These are phyloP conservation scores for Saimiri boliviensis DNA, from an alignment of 2,113 vertebrate species.

Conservation along the genomic window DNA sequence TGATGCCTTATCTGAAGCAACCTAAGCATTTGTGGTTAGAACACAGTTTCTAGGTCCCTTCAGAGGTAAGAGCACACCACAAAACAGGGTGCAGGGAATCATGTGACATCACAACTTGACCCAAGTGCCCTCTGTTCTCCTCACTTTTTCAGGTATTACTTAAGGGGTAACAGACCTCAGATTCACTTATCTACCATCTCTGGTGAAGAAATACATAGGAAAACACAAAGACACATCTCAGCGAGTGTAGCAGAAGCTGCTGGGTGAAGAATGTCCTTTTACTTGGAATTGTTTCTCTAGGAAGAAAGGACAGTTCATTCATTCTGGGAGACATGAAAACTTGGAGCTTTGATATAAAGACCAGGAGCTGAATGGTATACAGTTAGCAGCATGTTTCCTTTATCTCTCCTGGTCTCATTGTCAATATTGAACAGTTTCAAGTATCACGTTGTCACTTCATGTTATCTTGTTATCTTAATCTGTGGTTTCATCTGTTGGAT, in stretches of 20 bases:
- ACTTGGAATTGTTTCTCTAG: not conserved
- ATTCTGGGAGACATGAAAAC: not conserved
- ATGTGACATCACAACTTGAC: not conserved
- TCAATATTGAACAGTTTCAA: not conserved
- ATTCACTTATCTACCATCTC: not conserved
- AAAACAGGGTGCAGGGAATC: not conserved
- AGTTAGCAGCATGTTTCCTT: not conserved
- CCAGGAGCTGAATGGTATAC: not conserved
- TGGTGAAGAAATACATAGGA: not conserved
- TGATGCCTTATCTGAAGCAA: not conserved
- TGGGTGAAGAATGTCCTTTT: not conserved
- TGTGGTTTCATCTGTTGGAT: not conserved
- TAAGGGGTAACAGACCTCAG: not conserved
- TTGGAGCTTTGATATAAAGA: constrained; percentile 14
- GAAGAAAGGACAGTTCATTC: not conserved
- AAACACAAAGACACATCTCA: not conserved
- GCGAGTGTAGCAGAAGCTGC: not conserved
- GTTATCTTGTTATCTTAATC: not conserved
- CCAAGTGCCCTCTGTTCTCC: not conserved
- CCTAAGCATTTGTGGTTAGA: not conserved
- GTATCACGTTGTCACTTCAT: not conserved
- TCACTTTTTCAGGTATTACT: not conserved
- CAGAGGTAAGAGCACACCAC: not conserved
- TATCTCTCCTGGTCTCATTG: not conserved
- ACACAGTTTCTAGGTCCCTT: not conserved